Evolutionary conservation across 1,140 invertebrate species (phyloP), one percentile per base, ranked within the genome.

Genomic region (Popillia japonica): DNA sequence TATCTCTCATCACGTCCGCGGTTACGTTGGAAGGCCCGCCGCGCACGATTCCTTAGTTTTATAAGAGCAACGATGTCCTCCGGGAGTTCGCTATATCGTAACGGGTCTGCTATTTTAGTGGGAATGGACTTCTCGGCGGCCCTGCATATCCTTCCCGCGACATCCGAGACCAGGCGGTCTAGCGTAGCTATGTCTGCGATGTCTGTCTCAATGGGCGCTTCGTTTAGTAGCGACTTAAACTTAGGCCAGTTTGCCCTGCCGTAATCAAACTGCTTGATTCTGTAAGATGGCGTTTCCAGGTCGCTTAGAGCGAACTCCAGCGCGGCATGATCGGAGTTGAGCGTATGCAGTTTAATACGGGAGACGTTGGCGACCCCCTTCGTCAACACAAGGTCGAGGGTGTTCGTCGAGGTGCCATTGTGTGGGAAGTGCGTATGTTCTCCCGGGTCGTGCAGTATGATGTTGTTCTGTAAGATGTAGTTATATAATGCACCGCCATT

Each of bases 351-450:
- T 22, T 10, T 27, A 4, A 42, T 27, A 7, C 17, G 0, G 41
- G 23, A 44, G 41, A 48, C 9, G 0, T 23, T 10, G 41, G 74
- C 17, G 14, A 68, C 40, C n/a, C 68, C 23, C 11, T 34, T n/a
- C 0, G 55, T 9, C 0, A 77, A 6, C 0, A 55, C 59, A 0
- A 77, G 48, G n/a, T 77, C 76, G 34, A 77, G 34, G 0, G 55
- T 22, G 17, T 77, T 55, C 6, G 76, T 48, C 6, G 61, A 64
- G 4, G 61, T 64, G 3, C 55, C 61, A 34, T 34, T 77, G 34
- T 73, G 3, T 0, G 72, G 40, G 41, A 22, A 77, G 42, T 77
- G 59, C 4, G 76, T 77, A 17, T n/a, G 55, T n/a, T 61, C 23
- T 2, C 11, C 41, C 23, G 76, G 76, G 3, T 34, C 76, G 34